Evolutionary conservation across 2,888 invertebrate species (phyloP), one percentile per base, ranked within the genome.

Genomic region (Drosophila planitibia): DNA sequence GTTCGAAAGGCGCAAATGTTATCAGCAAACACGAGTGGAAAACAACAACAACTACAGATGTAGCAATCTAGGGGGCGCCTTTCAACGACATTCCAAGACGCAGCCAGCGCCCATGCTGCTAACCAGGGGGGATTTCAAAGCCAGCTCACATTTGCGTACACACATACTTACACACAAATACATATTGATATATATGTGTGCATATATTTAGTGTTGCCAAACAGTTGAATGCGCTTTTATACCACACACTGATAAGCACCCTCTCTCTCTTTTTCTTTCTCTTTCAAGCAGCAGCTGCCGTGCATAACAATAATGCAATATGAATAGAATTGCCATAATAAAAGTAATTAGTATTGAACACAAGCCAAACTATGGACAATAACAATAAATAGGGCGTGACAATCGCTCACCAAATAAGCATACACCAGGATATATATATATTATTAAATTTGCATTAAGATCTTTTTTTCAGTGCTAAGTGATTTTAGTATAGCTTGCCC

Each of bases 1-100:
- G 64, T 66, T 79, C 54, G 60, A 78, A 84, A 89, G 81, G 82
- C 87, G 78, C 83, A 87, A 89, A 87, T 89, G 86, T 87, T 87
- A 87, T 87, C 86, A 86, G 85, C 66, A 78, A 83, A 77, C 61
- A 77, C 68, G 74, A 71, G 76, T 70, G 71, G 74, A 55, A 63
- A 78, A 73, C 63, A 76, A 49, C 69, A 70, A 76, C 68, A 71
- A n/a, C 28, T 16, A 32, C 52, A 12, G n/a, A 39, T 51, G 39
- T 41, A 53, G 32, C 65, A 69, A 64, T 55, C 59, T 68, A 68
- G 76, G 74, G 72, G 71, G 57, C 74, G 76, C 70, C 67, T 72
- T 69, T 69, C 51, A 81, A 67, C 79, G 81, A 85, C 79, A 81
- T 84, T 86, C 81, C 74, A 70, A 66, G 53, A 49, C 65, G 66